Evolutionary conservation across 1,140 invertebrate genomes (phyloP), one percentile per base, ranked within the genome.

Genomic region (Plodia interpunctella): DNA sequence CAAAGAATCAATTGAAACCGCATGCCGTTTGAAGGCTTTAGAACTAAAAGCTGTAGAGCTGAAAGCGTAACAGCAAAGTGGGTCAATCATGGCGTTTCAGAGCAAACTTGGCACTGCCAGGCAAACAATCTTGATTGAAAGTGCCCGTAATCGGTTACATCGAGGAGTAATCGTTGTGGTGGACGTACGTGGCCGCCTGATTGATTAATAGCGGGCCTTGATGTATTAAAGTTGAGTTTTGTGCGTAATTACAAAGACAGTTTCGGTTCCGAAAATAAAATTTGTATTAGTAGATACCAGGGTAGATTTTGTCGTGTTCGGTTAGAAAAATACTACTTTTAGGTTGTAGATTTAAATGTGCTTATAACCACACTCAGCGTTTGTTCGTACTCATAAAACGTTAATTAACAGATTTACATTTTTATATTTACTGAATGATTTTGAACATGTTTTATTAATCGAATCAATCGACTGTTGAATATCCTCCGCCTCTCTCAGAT

Each of bases 41-140:
- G 13, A 15, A 44, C 38, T 44, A 44, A 44, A 44, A 44, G 38
- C 38, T 44, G 15, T 32, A 32, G 4, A 25, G 19, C 19, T 53
- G 5, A 53, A 53, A 53, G 51, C 21, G 51, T 53, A 32, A 53
- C 51, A 53, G 51, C 28, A 49, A 76, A 78, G 68, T 72, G 69
- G 78, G 78, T 76, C 78, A 83, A 72, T 68, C 71, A 66, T 66
- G 19, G 51, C 49, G 13, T 51, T 63, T 68, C 66, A 66, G 63
- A 59, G 66, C 67, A 69, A 76, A 78, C 70, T 79, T 77, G 72
- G 74, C 72, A 70, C 70, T 60, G 61, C 25, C 50, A 49, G 25
- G 69, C 72, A 83, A 80, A 83, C 77, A 83, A 74, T 73, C 75
- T 81, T 76, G 80, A 80, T 80, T 83, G 74, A 79, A 80, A 69